Percentiles rank a stretch among this genome's conserved stretches.
Conservation (phyloP, 2,888 invertebrate genomes). For the Apodemia duryi region DNA sequence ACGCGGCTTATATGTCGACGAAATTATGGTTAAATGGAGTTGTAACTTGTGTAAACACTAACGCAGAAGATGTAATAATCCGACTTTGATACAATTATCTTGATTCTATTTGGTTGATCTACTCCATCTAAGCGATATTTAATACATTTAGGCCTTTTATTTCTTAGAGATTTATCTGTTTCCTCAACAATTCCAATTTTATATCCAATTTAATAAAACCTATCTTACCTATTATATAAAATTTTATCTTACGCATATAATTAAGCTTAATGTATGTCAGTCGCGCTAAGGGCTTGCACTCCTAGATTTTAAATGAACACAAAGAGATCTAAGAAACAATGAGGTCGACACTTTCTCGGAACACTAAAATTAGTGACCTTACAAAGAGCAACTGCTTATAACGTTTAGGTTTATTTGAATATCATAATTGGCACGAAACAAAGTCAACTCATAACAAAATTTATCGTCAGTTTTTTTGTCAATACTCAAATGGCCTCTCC, state of each 20-base stretch:
- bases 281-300: conserved; percentile 15
- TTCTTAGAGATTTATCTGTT: not conserved
- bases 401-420: not conserved
- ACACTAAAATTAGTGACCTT: not conserved
- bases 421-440: not conserved
- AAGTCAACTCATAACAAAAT: not conserved
- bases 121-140: not conserved
- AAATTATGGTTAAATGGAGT: too few relatives aligned
- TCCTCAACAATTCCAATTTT: conserved; percentile 7
- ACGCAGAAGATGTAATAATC: too few relatives aligned
- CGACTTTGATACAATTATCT: too few relatives aligned
- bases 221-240: conserved; percentile 6
- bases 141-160: not conserved
- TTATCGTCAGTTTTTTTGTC: not conserved
- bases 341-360: not conserved
- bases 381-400: not conserved
- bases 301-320: conserved; percentile 7
- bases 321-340: conserved; percentile 7
- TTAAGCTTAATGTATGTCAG: conserved; percentile 13
- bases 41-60: too few relatives aligned
- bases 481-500: not conserved
- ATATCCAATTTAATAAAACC: conserved; percentile 4
- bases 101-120: too few relatives aligned
- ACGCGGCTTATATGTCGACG: too few relatives aligned
- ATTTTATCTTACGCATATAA: conserved; percentile 8